Conservation (phyloP, 1,140 invertebrate species). For the Tyrophagus putrescentiae region DNA sequence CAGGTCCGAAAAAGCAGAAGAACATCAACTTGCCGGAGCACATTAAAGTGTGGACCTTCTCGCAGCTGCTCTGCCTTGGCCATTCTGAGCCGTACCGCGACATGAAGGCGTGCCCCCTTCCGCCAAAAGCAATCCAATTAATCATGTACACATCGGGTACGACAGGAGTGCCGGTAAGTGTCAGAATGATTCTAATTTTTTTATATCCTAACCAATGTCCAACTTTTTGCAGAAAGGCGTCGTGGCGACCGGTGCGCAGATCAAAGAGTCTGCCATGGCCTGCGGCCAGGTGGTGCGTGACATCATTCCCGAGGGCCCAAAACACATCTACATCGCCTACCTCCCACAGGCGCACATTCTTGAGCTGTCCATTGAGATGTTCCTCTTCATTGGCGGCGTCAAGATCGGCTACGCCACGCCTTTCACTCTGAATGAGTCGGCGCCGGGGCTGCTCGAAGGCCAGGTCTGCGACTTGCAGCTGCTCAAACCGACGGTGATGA, state of each 20-base stretch:
- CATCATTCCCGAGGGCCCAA: conserved; percentile 7
- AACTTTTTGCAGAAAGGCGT: too few relatives aligned
- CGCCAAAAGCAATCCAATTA: conserved; percentile 32
- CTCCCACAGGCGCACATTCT: conserved; percentile 93
- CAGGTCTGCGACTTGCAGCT: conserved; percentile 29
- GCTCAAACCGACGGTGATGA: conserved; percentile 30
- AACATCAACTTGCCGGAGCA: neutral
- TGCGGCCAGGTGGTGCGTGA: conserved; percentile 10
- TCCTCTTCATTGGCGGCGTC: conserved; percentile 43
- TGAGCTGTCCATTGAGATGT: conserved; percentile 46
- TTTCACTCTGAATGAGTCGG: conserved; percentile 77
- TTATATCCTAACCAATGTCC: too few relatives aligned
- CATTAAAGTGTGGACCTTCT: conserved; percentile 1
- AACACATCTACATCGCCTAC: conserved; percentile 66
- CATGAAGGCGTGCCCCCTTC: neutral
- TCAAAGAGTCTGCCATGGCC: conserved; percentile 14
- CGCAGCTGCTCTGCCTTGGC: neutral
- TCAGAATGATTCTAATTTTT: too few relatives aligned
- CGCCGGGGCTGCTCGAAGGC: conserved; percentile 29
- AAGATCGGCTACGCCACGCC: conserved; percentile 91
- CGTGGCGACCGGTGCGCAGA: conserved; percentile 25
- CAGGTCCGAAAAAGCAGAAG: conserved; percentile 9
- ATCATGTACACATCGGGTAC: conserved; percentile 30
- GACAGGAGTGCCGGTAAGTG: conserved; percentile 28
- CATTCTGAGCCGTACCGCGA: neutral